Evolutionary conservation across 2,888 invertebrate genomes (phyloP), one percentile per base, ranked within the genome.

Genomic region (Diploptera punctata): DNA sequence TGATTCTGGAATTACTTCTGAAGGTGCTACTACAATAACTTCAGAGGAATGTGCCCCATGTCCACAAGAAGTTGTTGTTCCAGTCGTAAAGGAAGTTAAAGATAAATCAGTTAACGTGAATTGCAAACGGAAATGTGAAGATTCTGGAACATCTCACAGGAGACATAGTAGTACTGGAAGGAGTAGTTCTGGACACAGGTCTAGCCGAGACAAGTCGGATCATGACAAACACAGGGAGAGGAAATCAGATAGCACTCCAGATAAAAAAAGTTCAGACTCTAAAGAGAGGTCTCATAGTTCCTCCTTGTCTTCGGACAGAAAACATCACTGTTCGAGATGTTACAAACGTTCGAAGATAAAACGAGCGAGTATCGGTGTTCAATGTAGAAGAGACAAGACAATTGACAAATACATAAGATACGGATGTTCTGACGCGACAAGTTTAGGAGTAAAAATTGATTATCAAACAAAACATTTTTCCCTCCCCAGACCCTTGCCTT

Each of bases 321-420:
- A 76, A 33, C 62, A 75, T 38, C 79, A 81, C 62, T 92, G 91
- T 79, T 88, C 89, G 73, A 87, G 88, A 74, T 93, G 92, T 80
- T 87, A 91, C 47, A 88, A 89, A 67, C 86, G 92, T 21, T 89
- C 91, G 21, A 90, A 92, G 79, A 86, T 90, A 47, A 90, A 91
- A 78, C 87, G 90, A 2, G 88, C 88, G 72, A 91, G 89, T 77
- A 89, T 91, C 74, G 93, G 92, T 18, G 89, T 92, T 33, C 93
- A 93, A 82, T 92, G 91, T 78, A 84, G 88, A 38, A 83, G 90
- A 13, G 89, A 89, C 73, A 80, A 79, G 74, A 78, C 77, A 16
- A 38, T 78, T n/a, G 77, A 77, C 24, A 78, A 78, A 49, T 77
- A 77, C 74, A 72, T 79, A 21, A 76, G 71, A 24, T 73, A 71